Percentiles rank a stretch among this genome's conserved stretches.
Conservation (phyloP, 2,797 vertebrate species). For the Peromyscus melanophrys region DNA sequence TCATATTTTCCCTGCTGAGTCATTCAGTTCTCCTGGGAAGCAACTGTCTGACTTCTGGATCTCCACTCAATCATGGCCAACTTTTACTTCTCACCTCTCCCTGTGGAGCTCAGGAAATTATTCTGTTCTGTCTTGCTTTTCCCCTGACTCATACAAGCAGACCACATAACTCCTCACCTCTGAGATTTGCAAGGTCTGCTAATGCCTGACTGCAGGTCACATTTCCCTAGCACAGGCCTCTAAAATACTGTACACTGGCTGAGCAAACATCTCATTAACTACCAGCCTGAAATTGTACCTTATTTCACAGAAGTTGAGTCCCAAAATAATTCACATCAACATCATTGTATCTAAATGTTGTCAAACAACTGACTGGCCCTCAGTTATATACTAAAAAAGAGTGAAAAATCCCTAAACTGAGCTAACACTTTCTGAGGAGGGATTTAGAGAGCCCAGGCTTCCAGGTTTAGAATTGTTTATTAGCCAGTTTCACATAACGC, state of each 20-base stretch:
- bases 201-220: background rate
- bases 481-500: background rate
- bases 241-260: background rate
- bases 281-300: background rate
- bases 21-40: background rate
- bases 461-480: background rate
- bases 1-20: background rate
- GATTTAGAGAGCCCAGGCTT: background rate
- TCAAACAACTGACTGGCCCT: background rate
- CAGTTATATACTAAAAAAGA: background rate
- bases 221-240: conserved; percentile 62
- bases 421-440: background rate
- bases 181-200: conserved; percentile 54
- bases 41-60: background rate
- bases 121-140: conserved; percentile 25
- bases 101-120: conserved; percentile 56
- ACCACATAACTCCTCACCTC: conserved; percentile 23
- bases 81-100: conserved; percentile 6
- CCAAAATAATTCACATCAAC: background rate
- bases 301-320: background rate
- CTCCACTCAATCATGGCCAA: conserved; percentile 35
- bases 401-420: conserved; percentile 8
- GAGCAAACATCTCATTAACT: conserved; percentile 10
- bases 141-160: conserved; percentile 7
- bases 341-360: background rate